Base-by-base conservation (phyloP, 2,113 vertebrate genomes). In the Triplophysa rosa region DNA sequence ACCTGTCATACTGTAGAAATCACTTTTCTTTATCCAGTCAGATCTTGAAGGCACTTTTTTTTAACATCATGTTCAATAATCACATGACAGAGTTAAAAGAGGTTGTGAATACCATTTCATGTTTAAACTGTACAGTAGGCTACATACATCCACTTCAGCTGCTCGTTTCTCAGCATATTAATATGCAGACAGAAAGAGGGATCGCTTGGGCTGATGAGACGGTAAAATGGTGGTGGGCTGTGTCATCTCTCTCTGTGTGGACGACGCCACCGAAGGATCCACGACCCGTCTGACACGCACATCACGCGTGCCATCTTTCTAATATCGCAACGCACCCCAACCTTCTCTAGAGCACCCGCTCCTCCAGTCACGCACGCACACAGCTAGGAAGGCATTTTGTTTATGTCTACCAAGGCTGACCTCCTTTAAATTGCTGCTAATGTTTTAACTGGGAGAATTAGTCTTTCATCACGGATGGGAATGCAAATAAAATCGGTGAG, bases 361-460 rank as follows among this genome's bases (percentile, higher is more conserved):
- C 87, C 87, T 90, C 82, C 86, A 87, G 80, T 88, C 84, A 59
- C 73, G 37, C 58, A 67, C 52, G 63, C 47, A 66, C 74, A 54
- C 17, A 56, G 68, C 26, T 21, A 67, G 59, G 61, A 47, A 67
- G 67, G 89, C 93, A 90, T 92, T 94, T 94, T 94, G 94, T 95
- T 94, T 94, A 66, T 90, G 89, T 90, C 90, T 93, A 92, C 93
- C 89, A 87, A 80, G 78, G 89, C 94, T 95, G 96, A 97, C 95
- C 97, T 95, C 93, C 89, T 91, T 95, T 94, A 97, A 98, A 98
- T 98, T 96, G 95, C 95, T 94, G 95, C 95, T 98, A 98, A 98
- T 99, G 96, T 98, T 98, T 97, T 96, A 98, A 97, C 96, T 95
- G 95, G 94, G 94, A 95, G 95, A 98, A 98, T 98, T 97, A 98